Percentiles rank a stretch among this genome's conserved stretches.
These are phyloP conservation scores for Pelosia muscerda DNA, from an alignment of 2,888 invertebrate species.

Conservation along the genomic window DNA sequence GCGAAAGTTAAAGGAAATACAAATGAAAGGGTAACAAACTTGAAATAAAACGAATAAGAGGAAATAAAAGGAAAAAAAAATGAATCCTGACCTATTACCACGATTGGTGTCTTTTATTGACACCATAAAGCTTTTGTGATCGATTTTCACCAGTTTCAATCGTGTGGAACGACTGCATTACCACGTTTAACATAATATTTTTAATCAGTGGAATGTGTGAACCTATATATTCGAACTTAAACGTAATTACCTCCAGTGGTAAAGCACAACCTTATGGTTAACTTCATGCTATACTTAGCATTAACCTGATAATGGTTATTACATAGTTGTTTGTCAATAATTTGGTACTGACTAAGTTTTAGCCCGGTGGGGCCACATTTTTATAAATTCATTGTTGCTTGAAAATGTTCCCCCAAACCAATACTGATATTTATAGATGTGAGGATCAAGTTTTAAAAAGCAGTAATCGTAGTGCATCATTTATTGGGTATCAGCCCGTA, in stretches of 20 bases:
- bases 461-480: neutral
- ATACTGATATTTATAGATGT: neutral
- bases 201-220: too few species aligned
- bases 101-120: neutral
- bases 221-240: too few species aligned
- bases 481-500: conserved; percentile 54
- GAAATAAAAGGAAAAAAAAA: neutral
- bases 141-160: neutral
- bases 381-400: neutral
- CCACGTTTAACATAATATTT: neutral
- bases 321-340: too few species aligned
- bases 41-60: neutral
- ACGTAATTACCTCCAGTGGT: too few species aligned
- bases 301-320: too few species aligned
- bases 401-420: neutral
- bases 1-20: neutral
- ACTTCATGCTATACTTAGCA: too few species aligned
- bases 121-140: neutral
- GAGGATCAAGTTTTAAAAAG: neutral
- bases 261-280: too few species aligned
- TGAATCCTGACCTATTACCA: neutral
- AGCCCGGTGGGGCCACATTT: too few species aligned
- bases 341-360: too few species aligned
- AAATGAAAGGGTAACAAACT: neutral
- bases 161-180: too few species aligned